phyloP scores from a whole-genome alignment of 2,113 vertebrate species.

The Gallinago media region DNA sequence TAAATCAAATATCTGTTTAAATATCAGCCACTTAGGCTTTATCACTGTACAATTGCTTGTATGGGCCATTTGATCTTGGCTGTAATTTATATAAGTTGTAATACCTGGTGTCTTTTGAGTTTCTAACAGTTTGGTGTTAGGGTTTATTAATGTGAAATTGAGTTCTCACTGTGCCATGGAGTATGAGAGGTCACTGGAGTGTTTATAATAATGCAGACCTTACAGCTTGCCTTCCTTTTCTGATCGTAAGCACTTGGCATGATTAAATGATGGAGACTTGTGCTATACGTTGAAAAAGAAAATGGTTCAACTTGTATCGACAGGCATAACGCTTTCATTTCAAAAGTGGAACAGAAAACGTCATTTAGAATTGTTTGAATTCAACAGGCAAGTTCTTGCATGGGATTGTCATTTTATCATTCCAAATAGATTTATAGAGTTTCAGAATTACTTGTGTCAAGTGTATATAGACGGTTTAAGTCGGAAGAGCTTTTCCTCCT shows the following conservation, averaged over 20 bases:
- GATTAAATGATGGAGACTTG: not conserved
- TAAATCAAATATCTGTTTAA: conserved; percentile 66
- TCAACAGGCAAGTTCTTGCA: not conserved
- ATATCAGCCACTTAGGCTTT: conserved; percentile 63
- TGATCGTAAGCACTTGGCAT: not conserved
- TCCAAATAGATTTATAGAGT: not conserved
- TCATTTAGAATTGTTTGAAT: not conserved
- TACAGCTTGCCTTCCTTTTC: conserved; percentile 1
- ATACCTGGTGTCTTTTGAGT: conserved; percentile 42
- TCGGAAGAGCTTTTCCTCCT: not conserved
- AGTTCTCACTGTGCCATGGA: conserved; percentile 48
- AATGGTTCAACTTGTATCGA: not conserved
- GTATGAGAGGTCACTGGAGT: conserved; percentile 20
- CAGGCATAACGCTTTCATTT: not conserved
- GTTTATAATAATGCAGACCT: conserved; percentile 33
- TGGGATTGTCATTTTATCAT: not conserved
- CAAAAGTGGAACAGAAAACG: not conserved
- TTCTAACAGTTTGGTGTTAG: conserved; percentile 41
- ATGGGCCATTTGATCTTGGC: conserved; percentile 33
- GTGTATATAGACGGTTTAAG: not conserved
- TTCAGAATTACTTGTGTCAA: not conserved
- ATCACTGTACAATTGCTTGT: conserved; percentile 62
- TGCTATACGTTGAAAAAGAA: not conserved
- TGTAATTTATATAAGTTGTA: conserved; percentile 62
- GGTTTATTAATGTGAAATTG: conserved; percentile 53